Base-by-base conservation (phyloP, 2,113 vertebrate species). In the Tursiops truncatus region DNA sequence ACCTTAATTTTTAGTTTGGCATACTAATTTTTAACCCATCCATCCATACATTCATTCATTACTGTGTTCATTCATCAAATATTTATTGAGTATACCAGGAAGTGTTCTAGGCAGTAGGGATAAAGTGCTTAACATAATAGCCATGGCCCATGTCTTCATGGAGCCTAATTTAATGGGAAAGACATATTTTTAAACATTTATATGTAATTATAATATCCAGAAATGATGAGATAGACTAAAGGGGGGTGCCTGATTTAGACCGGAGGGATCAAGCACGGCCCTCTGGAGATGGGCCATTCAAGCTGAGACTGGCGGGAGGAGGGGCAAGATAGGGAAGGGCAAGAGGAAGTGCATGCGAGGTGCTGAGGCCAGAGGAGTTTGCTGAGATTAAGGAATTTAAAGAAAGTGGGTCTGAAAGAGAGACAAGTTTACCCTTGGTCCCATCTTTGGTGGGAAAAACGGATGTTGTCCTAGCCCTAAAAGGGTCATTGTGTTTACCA, bases 1-100 rank as follows among this genome's bases (percentile, higher is more conserved):
- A 82, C 31, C 56, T 95, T 53, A 70, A 47, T 62, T 56, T 96
- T 81, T 60, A 76, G 25, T 74, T 83, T 80, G 17, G 28, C 67
- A 11, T 41, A 90, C 70, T 84, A 18, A n/a, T 62, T 90, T 91
- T 82, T 50, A 79, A 82, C 84, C 71, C 79, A 26, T 38, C 18
- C 44, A 26, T n/a, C 60, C 44, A 26, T n/a, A 50, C 15, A 62
- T 74, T 25, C 36, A 44, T 41, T 82, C 67, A 93, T 84, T 89
- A 79, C 50, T 77, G 33, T 50, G 84, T 70, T 96, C 13, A 93
- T 77, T 96, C 60, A 77, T 82, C 31, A 85, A 68, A 74, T 88
- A 94, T 68, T 91, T 88, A 87, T 41, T 90, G 44, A 71, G 2
- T 95, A 53, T 47, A 41, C 47, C 58, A 95, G 17, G 5, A 77